Evolutionary conservation across 2,888 invertebrate species (phyloP), one percentile per base, ranked within the genome.

Genomic region (Amaurobius ferox): DNA sequence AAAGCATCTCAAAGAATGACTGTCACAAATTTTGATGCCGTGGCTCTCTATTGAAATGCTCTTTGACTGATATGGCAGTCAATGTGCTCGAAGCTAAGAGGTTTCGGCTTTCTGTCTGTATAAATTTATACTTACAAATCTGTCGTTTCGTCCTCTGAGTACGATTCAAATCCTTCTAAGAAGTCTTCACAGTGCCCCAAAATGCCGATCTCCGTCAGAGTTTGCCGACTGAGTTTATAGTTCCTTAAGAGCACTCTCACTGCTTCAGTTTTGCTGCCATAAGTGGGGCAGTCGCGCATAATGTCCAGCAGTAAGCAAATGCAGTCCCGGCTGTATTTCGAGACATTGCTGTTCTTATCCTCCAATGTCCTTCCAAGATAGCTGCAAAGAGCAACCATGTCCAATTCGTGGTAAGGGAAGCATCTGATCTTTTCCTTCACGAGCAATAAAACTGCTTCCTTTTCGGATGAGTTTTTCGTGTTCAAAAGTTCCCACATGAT

Each of bases 331-430:
- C 76, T 77, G 9, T 32, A 23, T 0, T 6, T 29, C 5, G 40
- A 62, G 5, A 83, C 26, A 0, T 13, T 28, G 0, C 19, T 0
- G 39, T 39, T 26, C 1, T 32, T 11, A n/a, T 77, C 64, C 1
- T 76, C 76, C 48, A 77, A n/a, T 0, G 11, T 9, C 2, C n/a
- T 7, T 0, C 29, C 64, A 9, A 64, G 28, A 3, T 28, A 13
- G 30, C 29, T 29, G 16, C 76, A 83, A 0, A 83, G 19, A 19
- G 28, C 30, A 7, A 64, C 30, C 32, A 83, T 19, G 48, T 83
- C 83, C 0, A 83, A 35, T 11, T 71, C 44, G 48, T 48, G 39
- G 55, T 77, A 83, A 5, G 76, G 39, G n/a, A 83, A 66, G 11
- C 32, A 48, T 13, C 48, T 64, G 1, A 83, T 16, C 26, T 55